Conservation (phyloP, 2,113 vertebrate species). For the Mesoclemmys tuberculata region DNA sequence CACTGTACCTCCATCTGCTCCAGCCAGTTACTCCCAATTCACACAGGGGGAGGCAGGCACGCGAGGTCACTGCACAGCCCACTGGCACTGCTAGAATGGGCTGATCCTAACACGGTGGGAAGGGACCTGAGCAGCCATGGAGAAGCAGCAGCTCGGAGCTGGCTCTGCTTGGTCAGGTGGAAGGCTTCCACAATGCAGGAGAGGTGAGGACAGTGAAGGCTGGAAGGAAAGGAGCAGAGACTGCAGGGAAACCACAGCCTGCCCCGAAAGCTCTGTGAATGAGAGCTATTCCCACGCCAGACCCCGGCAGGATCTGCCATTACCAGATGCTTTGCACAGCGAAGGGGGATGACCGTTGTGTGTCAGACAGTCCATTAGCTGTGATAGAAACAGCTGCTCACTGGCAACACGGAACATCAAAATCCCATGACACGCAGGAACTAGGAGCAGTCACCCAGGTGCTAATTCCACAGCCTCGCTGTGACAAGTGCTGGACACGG, state of each 20-base stretch:
- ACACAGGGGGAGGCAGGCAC: no score
- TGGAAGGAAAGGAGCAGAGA: not conserved
- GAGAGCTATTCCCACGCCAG: not conserved
- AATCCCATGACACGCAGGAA: not conserved
- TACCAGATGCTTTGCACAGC: not conserved
- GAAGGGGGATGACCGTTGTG: not conserved
- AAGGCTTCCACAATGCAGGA: not conserved
- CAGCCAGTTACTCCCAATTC: no score
- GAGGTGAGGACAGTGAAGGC: accelerated
- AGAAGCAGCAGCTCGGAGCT: accelerated
- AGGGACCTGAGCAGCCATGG: not conserved
- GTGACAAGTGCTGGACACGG: not conserved
- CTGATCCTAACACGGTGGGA: not conserved
- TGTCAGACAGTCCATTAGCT: not conserved
- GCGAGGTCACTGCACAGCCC: no score
- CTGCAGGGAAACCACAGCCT: not conserved
- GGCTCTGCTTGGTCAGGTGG: not conserved
- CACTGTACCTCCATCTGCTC: no score
- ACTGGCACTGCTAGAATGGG: no score
- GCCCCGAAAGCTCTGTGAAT: accelerated
- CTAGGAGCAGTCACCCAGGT: accelerated
- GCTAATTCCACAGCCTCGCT: accelerated
- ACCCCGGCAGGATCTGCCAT: not conserved
- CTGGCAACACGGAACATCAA: not conserved
- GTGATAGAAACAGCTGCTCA: not conserved